Conservation (phyloP, 2,888 invertebrate genomes). For the Tachina lurida region DNA sequence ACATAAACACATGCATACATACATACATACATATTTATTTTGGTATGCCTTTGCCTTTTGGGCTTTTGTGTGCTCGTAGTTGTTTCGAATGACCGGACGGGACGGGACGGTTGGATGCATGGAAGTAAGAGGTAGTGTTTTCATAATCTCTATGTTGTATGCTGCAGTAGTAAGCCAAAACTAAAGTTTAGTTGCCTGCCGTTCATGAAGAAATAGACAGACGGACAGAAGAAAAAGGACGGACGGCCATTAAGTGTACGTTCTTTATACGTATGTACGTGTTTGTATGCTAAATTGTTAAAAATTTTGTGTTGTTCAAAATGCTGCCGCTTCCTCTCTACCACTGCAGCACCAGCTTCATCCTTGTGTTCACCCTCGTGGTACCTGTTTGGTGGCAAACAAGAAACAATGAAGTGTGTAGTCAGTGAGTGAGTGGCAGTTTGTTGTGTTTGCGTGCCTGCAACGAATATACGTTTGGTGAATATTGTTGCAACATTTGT, state of each 20-base stretch:
- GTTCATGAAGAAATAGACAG: neutral
- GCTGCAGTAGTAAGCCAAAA: slow-evolving; percentile 37
- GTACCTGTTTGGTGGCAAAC: slow-evolving; percentile 22
- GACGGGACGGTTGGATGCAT: neutral
- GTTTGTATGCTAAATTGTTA: slow-evolving; percentile 60
- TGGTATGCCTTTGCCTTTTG: slow-evolving; percentile 32
- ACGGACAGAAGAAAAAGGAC: neutral
- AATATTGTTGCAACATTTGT: slow-evolving; percentile 65
- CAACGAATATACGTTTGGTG: slow-evolving; percentile 52
- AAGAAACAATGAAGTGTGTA: neutral
- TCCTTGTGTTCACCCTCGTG: slow-evolving; percentile 23
- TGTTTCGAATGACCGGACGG: slow-evolving; percentile 17
- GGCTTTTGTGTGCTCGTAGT: neutral
- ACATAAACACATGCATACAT: neutral
- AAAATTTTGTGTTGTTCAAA: slow-evolving; percentile 54
- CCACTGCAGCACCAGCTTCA: slow-evolving; percentile 21
- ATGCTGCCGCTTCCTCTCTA: neutral
- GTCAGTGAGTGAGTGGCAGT: slow-evolving; percentile 34
- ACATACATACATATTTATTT: neutral
- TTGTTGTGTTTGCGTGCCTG: slow-evolving; percentile 59
- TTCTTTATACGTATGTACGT: slow-evolving; percentile 58
- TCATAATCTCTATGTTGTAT: slow-evolving; percentile 20
- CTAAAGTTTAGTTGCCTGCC: slow-evolving; percentile 33
- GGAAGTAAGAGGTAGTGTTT: neutral
- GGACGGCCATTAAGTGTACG: neutral